Evolutionary conservation across 2,113 vertebrate genomes (phyloP), one percentile per base, ranked within the genome.

Genomic region (Proteles cristata): DNA sequence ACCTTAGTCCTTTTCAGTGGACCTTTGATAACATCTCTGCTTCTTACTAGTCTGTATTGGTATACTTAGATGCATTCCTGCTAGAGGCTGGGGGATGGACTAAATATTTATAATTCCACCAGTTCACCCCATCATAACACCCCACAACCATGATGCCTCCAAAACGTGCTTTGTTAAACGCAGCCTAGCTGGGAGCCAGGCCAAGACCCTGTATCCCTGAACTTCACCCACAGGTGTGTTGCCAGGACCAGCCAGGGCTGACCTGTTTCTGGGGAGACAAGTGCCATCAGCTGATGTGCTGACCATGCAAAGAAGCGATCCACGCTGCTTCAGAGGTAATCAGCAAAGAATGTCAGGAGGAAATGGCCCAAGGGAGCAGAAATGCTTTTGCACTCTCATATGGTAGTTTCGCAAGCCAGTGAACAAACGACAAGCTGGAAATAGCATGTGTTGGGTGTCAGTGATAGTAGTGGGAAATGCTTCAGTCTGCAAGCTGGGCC

Each of bases 301-400:
- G 84, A 82, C 45, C 48, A 21, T 31, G 55, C 43, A 77, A 94
- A 97, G 65, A 92, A 88, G 21, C 77, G 90, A 91, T 77, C 35
- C 66, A 33, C 93, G 73, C 86, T 97, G 61, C 61, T 86, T 93
- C 65, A 61, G 92, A 95, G 76, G 92, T 93, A 63, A 96, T 97
- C 93, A 53, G 16, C 55, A 94, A 97, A 95, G 93, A 98, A 94
- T 97, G 74, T 96, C 94, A 93, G 88, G 50, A 91, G 80, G 95
- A 97, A 96, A 94, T 66, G 53, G 48, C 86, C 39, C 77, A 69
- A 77, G 53, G 68, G 53, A 87, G 23, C 11, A 91, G 79, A 96
- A 94, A 81, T 8, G 26, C 16, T 14, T 97, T 95, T 97, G 35
- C 1, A 71, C 10, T 96, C 79, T 96, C 61, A 43, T 43, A 81